Conservation (phyloP, 2,888 invertebrate genomes). For the Hofmannophila pseudospretella region DNA sequence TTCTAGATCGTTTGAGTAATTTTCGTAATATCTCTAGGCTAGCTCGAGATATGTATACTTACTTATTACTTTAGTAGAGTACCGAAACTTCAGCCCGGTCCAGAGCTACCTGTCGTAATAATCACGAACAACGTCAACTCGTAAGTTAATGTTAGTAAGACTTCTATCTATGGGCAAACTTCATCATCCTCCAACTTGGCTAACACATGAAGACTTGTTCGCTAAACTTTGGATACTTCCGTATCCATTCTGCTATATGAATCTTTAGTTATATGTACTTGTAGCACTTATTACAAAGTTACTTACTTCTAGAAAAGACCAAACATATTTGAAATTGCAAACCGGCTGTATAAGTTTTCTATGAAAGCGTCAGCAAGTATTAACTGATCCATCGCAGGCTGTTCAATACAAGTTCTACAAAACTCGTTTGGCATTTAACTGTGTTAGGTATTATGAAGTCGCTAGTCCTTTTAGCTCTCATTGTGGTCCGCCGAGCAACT, state of each 20-base stretch:
- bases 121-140: slow-evolving; percentile 18
- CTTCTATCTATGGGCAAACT: slow-evolving; percentile 25
- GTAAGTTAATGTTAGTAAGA: slow-evolving; percentile 25
- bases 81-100: slow-evolving; percentile 9
- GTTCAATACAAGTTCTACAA: slow-evolving; percentile 5
- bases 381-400: background rate
- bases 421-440: slow-evolving; percentile 9
- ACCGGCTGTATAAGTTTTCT: slow-evolving; percentile 2
- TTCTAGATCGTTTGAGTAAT: background rate
- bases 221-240: slow-evolving; percentile 6
- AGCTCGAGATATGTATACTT: background rate
- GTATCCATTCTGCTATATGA: slow-evolving; percentile 1
- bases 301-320: too few relatives aligned
- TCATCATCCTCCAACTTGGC: slow-evolving; percentile 20
- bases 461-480: slow-evolving; percentile 9
- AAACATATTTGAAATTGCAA: background rate
- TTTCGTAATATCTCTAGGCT: background rate
- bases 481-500: slow-evolving; percentile 5
- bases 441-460: slow-evolving; percentile 9
- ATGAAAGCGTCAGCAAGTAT: background rate
- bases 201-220: slow-evolving; percentile 9
- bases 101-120: slow-evolving; percentile 16
- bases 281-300: too few relatives aligned
- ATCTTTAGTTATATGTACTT: too few relatives aligned
- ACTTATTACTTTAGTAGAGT: background rate